phyloP scores from a whole-genome alignment of 2,888 invertebrate genomes.

The Xylota segnis region DNA sequence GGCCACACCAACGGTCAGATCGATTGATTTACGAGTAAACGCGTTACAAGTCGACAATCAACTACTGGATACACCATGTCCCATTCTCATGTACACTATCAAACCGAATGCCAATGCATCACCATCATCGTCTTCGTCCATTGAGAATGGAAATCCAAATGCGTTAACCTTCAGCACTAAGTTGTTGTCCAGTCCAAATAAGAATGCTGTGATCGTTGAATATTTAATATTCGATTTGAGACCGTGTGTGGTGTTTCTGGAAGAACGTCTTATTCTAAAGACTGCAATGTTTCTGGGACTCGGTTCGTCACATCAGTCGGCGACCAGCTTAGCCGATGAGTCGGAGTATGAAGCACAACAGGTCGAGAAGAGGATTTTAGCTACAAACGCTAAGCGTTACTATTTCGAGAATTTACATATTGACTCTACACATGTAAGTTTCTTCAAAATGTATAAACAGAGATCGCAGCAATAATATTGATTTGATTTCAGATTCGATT shows the following conservation, averaged over 20 bases:
- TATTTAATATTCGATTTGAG: constrained; percentile 93
- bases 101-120: constrained; percentile 84
- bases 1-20: constrained; percentile 86
- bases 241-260: constrained; percentile 93
- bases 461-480: constrained; percentile 25
- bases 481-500: constrained; percentile 88
- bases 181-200: constrained; percentile 88
- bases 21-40: constrained; percentile 89
- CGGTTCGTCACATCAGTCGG: constrained; percentile 86
- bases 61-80: constrained; percentile 92
- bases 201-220: constrained; percentile 95
- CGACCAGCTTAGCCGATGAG: constrained; percentile 90
- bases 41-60: constrained; percentile 96
- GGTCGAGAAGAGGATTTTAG: constrained; percentile 91
- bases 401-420: constrained; percentile 94
- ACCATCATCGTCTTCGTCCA: constrained; percentile 37
- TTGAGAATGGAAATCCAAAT: constrained; percentile 84
- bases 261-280: constrained; percentile 93
- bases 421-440: constrained; percentile 89
- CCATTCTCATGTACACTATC: constrained; percentile 92
- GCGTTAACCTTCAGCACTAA: constrained; percentile 93
- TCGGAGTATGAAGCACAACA: constrained; percentile 92
- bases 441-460: not conserved
- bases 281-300: constrained; percentile 87
- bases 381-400: constrained; percentile 92